Conservation (phyloP, 2,113 vertebrate species). For the Rhinolophus sinicus region DNA sequence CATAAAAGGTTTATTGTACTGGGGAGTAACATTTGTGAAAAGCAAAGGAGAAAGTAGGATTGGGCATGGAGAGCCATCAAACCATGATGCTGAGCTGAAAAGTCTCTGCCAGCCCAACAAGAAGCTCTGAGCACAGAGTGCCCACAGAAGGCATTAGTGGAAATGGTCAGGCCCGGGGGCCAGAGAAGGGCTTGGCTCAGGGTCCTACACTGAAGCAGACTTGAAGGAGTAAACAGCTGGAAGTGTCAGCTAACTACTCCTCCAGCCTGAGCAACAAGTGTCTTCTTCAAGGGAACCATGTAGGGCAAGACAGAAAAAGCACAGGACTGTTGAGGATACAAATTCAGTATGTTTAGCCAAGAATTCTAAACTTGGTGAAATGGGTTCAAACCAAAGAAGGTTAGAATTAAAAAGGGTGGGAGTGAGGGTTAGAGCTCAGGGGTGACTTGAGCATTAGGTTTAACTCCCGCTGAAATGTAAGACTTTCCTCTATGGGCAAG, state of each 20-base stretch:
- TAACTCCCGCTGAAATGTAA: constrained; percentile 19
- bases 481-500: not conserved
- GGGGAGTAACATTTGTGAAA: not conserved
- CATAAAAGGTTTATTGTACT: not conserved
- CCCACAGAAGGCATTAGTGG: not conserved
- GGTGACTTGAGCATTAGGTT: not conserved
- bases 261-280: not conserved
- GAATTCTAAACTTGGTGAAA: constrained; percentile 40
- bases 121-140: not conserved
- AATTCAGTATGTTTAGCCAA: not conserved
- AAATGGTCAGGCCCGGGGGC: not conserved
- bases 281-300: not conserved
- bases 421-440: not conserved
- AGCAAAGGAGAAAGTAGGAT: not conserved
- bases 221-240: not conserved
- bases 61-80: not conserved
- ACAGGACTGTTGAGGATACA: not conserved
- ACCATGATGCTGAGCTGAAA: not conserved
- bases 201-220: not conserved
- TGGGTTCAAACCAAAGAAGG: not conserved
- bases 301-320: not conserved
- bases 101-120: not conserved
- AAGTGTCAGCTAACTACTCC: not conserved
- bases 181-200: not conserved
- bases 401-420: not conserved